These are phyloP conservation scores for Rallus limicola DNA, from an alignment of 2,113 vertebrate genomes.

Conservation along the genomic window DNA sequence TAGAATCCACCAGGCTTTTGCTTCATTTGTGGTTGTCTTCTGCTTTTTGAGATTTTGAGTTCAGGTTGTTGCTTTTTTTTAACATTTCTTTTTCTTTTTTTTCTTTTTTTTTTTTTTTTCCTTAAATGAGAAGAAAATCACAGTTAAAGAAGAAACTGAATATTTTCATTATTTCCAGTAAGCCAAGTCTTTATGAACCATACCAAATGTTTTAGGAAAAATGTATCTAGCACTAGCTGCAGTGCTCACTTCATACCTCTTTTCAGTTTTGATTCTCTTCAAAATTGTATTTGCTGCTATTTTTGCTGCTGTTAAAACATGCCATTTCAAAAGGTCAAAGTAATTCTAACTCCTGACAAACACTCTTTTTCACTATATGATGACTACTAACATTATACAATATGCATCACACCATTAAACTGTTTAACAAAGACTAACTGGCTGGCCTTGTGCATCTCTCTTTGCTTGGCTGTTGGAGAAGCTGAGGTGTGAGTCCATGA, in stretches of 20 bases:
- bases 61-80: not conserved
- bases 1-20: not conserved
- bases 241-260: not conserved
- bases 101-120: too few relatives aligned
- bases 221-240: not conserved
- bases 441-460: not conserved
- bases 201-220: not conserved
- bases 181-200: not conserved
- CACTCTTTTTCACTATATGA: not conserved
- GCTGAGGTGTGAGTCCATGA: not conserved
- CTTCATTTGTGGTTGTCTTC: not conserved
- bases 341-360: not conserved
- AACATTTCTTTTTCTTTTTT: too few relatives aligned
- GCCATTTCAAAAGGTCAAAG: not conserved
- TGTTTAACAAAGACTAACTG: not conserved
- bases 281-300: not conserved
- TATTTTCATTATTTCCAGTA: not conserved
- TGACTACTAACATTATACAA: not conserved
- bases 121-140: too few relatives aligned
- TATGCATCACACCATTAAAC: not conserved
- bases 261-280: slow-evolving; percentile 4
- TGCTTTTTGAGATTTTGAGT: not conserved
- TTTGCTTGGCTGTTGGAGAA: not conserved
- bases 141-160: not conserved
- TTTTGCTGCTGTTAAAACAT: slow-evolving; percentile 22